phyloP scores from a whole-genome alignment of 2,888 invertebrate genomes.

The Acrocyrtus sp. region DNA sequence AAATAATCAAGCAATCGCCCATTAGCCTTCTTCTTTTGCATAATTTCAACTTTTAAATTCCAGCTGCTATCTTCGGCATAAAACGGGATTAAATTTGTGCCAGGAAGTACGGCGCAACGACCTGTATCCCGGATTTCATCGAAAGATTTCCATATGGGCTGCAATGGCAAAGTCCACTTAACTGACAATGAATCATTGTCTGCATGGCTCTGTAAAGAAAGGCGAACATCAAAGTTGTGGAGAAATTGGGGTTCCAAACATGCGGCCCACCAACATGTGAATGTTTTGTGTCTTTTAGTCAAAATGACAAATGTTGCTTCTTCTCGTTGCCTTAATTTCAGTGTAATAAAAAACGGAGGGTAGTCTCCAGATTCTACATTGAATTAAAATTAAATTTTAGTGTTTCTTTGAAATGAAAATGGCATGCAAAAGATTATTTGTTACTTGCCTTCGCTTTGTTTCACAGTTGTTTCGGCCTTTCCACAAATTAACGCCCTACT shows the following conservation, averaged over 20 bases:
- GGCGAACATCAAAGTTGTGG: neutral
- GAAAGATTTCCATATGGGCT: slow-evolving; percentile 27
- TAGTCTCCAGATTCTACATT: neutral
- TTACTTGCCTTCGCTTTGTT: slow-evolving; percentile 27
- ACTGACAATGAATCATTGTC: neutral
- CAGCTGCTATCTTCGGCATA: slow-evolving; percentile 5
- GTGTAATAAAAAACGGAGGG: slow-evolving; percentile 12
- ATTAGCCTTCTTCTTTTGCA: neutral
- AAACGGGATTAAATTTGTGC: slow-evolving; percentile 25
- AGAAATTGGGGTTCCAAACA: slow-evolving; percentile 12
- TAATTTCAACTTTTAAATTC: slow-evolving; percentile 27
- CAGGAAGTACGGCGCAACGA: slow-evolving; percentile 36
- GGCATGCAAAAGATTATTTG: no score
- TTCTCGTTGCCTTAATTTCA: neutral
- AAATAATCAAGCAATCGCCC: neutral
- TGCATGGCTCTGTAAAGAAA: slow-evolving; percentile 6
- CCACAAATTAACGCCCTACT: neutral
- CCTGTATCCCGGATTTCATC: slow-evolving; percentile 38
- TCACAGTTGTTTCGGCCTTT: neutral
- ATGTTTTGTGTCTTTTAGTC: slow-evolving; percentile 27
- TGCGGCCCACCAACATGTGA: slow-evolving; percentile 40
- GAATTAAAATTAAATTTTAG: neutral
- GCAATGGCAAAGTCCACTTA: slow-evolving; percentile 31
- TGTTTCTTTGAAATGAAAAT: no score
- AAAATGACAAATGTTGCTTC: slow-evolving; percentile 6